phyloP scores from a whole-genome alignment of 2,113 vertebrate genomes.

The Pseudolaguvia tuberculata region DNA sequence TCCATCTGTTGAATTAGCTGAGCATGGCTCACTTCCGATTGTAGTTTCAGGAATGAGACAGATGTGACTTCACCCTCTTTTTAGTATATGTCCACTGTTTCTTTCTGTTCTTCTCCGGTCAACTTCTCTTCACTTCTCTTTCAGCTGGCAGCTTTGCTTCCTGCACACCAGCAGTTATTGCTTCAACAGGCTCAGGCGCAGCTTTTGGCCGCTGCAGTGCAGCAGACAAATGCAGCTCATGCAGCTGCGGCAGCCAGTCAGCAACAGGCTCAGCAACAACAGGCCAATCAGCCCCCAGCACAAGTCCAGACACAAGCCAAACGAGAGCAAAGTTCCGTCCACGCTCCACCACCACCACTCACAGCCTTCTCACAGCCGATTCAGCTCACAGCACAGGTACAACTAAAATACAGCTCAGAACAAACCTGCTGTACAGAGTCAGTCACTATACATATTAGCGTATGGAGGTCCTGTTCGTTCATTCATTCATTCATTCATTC shows the following conservation, averaged over 20 bases:
- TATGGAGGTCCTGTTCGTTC: neutral
- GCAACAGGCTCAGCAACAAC: constrained; percentile 58
- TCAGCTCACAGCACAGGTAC: constrained; percentile 89
- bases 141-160: constrained; percentile 83
- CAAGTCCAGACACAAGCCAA: constrained; percentile 52
- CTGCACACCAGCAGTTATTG: constrained; percentile 84
- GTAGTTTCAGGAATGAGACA: too few relatives aligned
- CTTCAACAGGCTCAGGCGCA: constrained; percentile 86
- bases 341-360: constrained; percentile 68
- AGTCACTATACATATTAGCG: neutral
- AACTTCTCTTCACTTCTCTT: neutral
- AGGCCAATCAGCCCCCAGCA: constrained; percentile 35
- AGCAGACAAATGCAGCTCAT: constrained; percentile 78
- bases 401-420: neutral
- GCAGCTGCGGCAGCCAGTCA: constrained; percentile 65
- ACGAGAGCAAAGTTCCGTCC: constrained; percentile 59
- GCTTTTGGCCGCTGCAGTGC: constrained; percentile 82
- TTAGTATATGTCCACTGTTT: neutral
- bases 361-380: constrained; percentile 84
- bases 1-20: too few relatives aligned
- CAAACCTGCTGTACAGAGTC: too few relatives aligned
- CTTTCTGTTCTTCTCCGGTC: constrained; percentile 11
- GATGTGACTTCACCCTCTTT: too few relatives aligned
- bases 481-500: too few relatives aligned
- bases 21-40: too few relatives aligned